Evolutionary conservation across 1,140 invertebrate species (phyloP).

Genomic region (Leguminivora glycinivorella): DNA sequence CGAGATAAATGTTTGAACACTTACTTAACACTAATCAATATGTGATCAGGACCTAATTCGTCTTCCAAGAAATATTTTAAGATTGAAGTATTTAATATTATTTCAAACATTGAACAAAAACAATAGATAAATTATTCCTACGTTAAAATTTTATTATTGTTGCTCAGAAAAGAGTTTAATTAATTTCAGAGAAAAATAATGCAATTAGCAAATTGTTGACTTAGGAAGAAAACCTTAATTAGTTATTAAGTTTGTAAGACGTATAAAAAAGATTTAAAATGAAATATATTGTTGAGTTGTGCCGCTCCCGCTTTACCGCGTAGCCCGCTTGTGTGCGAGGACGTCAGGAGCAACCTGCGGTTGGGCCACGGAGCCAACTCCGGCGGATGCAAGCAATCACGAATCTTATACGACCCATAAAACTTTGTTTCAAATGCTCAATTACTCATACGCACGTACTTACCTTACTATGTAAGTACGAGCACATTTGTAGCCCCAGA

Average conservation of each 20-base stretch:
- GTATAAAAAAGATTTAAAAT: constrained; percentile 16
- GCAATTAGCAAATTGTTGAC: constrained; percentile 29
- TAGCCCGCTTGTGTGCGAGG: too few relatives aligned
- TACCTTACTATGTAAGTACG: too few relatives aligned
- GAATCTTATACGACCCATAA: background rate
- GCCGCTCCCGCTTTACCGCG: background rate
- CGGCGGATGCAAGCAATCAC: too few relatives aligned
- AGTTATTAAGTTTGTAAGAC: constrained; percentile 27
- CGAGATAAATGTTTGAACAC: too few relatives aligned
- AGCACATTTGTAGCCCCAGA: too few relatives aligned
- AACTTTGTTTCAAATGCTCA: too few relatives aligned
- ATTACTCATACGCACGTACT: too few relatives aligned
- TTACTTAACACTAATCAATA: too few relatives aligned
- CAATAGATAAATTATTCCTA: background rate
- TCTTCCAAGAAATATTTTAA: constrained; percentile 22
- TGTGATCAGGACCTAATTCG: constrained; percentile 32
- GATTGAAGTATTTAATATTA: background rate
- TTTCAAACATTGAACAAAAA: constrained; percentile 16
- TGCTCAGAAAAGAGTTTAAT: constrained; percentile 29
- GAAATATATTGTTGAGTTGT: constrained; percentile 5
- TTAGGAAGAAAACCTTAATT: background rate
- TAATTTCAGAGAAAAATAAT: constrained; percentile 18
- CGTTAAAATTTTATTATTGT: constrained; percentile 30
- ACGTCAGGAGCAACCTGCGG: too few relatives aligned
- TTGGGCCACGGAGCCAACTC: too few relatives aligned